Percentiles rank a stretch among this genome's conserved stretches.
Conservation (phyloP, 2,113 vertebrate genomes). For the Porphyrio hochstetteri region DNA sequence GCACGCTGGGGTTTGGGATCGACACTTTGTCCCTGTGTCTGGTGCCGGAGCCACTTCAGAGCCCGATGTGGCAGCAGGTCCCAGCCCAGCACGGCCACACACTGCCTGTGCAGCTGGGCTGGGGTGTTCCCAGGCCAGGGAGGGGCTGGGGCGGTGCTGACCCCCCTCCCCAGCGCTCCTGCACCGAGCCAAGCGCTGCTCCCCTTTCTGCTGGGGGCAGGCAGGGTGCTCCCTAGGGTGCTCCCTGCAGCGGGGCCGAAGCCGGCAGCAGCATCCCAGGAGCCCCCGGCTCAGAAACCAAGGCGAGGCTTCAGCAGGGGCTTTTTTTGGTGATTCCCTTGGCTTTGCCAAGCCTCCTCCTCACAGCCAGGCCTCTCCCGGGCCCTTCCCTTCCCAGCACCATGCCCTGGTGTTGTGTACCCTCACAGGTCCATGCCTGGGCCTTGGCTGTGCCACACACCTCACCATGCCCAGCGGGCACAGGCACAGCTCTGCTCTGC, state of each 20-base stretch:
- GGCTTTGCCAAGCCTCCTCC: not conserved
- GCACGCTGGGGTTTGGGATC: not conserved
- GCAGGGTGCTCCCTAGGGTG: not conserved
- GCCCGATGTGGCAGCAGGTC: fast-evolving
- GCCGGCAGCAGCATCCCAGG: not conserved
- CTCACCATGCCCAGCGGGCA: not conserved
- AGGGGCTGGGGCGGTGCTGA: fast-evolving
- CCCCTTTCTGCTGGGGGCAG: too few relatives aligned
- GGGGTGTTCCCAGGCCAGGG: fast-evolving
- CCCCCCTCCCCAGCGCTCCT: not conserved
- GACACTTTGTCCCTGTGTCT: not conserved
- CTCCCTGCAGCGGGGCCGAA: not conserved
- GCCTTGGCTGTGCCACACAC: not conserved
- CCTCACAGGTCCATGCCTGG: fast-evolving
- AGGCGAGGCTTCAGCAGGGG: not conserved
- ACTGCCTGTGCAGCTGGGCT: fast-evolving
- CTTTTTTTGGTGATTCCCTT: not conserved
- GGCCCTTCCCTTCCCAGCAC: not conserved
- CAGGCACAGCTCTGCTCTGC: not conserved
- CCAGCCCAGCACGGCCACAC: fast-evolving
- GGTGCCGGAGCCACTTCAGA: fast-evolving
- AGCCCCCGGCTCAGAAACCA: not conserved
- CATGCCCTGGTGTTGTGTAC: not conserved
- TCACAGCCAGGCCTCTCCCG: not conserved
- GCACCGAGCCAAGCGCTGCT: not conserved